phyloP scores from a whole-genome alignment of 2,797 vertebrate species.

The Lateolabrax maculatus region DNA sequence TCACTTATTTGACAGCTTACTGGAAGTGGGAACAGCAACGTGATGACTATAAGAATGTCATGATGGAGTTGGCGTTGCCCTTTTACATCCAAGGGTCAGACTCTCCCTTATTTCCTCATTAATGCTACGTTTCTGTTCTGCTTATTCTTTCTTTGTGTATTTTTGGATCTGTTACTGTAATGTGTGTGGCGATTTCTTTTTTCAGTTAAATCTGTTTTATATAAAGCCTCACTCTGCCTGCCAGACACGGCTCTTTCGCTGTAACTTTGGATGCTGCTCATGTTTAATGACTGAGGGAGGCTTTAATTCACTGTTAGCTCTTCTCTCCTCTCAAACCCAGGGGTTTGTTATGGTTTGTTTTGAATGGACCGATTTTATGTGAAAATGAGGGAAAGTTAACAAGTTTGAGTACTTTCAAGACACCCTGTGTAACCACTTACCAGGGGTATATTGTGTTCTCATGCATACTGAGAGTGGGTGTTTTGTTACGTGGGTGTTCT shows the following conservation, averaged over 20 bases:
- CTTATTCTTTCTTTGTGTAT: constrained; percentile 44
- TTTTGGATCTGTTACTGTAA: constrained; percentile 62
- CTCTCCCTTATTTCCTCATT: constrained; percentile 54
- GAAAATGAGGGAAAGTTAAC: constrained; percentile 53
- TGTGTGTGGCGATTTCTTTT: constrained; percentile 47
- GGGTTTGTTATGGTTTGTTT: constrained; percentile 59
- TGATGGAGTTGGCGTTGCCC: constrained; percentile 37
- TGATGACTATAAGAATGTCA: constrained; percentile 19
- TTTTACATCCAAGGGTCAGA: constrained; percentile 29
- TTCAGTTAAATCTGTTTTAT: constrained; percentile 73
- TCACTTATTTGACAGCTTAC: constrained; percentile 53
- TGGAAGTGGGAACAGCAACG: constrained; percentile 10
- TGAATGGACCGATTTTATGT: constrained; percentile 35
- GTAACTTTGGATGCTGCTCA: constrained; percentile 58
- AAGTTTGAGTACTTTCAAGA: constrained; percentile 44
- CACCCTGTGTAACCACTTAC: constrained; percentile 43
- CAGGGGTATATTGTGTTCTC: constrained; percentile 58
- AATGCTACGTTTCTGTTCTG: constrained; percentile 46
- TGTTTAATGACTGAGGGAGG: constrained; percentile 60
- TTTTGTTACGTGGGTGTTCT: constrained; percentile 64
- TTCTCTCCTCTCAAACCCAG: constrained; percentile 7
- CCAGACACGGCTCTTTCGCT: constrained; percentile 61
- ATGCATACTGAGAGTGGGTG: constrained; percentile 46
- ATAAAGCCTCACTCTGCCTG: constrained; percentile 68
- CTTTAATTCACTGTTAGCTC: constrained; percentile 64